A percentile compares a stretch with the other conserved stretches of the same genome.
These are phyloP conservation scores for Pseudorasbora parva DNA, from an alignment of 2,113 vertebrate genomes.

Conservation along the genomic window DNA sequence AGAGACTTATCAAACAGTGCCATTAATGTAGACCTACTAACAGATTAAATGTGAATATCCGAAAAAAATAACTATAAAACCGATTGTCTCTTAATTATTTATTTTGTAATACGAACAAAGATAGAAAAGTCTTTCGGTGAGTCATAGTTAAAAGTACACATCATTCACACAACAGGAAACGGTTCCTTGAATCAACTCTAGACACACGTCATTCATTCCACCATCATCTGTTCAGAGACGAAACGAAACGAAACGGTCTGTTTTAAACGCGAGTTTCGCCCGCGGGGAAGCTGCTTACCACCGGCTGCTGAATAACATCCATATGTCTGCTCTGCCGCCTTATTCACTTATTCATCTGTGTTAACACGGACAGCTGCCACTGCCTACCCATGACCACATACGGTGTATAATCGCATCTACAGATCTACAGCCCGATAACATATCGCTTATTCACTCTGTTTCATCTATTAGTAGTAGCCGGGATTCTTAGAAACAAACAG, in stretches of 20 bases:
- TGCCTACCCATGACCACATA: background rate
- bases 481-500: background rate
- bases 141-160: background rate
- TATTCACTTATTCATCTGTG: background rate
- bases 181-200: background rate
- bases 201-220: background rate
- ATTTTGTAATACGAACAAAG: background rate
- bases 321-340: background rate
- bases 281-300: background rate
- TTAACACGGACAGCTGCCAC: slow-evolving; percentile 1
- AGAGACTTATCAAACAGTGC: background rate
- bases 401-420: background rate
- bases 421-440: background rate
- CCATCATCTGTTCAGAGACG: background rate
- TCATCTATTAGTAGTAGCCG: background rate
- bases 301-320: no score
- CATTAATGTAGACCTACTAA: background rate
- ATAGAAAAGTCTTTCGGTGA: background rate
- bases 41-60: background rate
- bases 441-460: background rate
- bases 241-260: no score
- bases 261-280: background rate
- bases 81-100: background rate
- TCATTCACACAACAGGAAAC: background rate
- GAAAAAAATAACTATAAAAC: no score